phyloP scores from a whole-genome alignment of 2,113 vertebrate genomes.

The Tiliqua scincoides region DNA sequence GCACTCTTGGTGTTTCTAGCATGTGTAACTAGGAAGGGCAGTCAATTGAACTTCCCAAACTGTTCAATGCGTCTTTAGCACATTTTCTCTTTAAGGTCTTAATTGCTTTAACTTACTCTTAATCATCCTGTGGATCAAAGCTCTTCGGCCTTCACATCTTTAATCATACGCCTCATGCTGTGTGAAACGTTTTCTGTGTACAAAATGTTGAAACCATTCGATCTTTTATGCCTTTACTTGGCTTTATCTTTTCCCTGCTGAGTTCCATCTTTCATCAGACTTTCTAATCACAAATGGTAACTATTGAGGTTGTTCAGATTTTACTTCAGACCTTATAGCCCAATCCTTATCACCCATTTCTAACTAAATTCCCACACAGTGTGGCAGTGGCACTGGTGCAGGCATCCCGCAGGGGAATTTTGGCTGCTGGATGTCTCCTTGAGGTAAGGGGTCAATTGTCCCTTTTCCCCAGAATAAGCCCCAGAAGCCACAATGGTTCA shows the following conservation, averaged over 20 bases:
- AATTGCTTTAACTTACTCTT: conserved; percentile 36
- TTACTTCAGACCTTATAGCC: background rate
- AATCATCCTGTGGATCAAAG: conserved; percentile 22
- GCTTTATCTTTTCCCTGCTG: background rate
- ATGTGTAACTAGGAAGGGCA: background rate
- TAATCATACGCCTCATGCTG: conserved; percentile 24
- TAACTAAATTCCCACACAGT: too few relatives aligned
- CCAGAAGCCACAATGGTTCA: too few relatives aligned
- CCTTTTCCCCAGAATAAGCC: too few relatives aligned
- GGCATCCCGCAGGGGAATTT: too few relatives aligned
- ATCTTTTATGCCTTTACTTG: conserved; percentile 12
- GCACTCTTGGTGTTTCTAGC: background rate
- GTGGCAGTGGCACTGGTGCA: too few relatives aligned
- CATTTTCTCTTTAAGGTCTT: background rate
- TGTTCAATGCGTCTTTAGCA: background rate
- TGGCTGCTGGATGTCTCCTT: too few relatives aligned
- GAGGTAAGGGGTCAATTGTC: too few relatives aligned
- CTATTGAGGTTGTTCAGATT: conserved; percentile 14
- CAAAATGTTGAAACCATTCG: conserved; percentile 28
- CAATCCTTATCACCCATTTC: too few relatives aligned
- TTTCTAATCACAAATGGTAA: conserved; percentile 16
- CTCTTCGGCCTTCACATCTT: conserved; percentile 19
- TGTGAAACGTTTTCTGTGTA: background rate
- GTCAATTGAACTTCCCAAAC: background rate
- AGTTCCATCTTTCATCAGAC: conserved; percentile 28